Evolutionary conservation across 1,140 invertebrate genomes (phyloP).

Genomic region (Rhopalosiphum maidis): DNA sequence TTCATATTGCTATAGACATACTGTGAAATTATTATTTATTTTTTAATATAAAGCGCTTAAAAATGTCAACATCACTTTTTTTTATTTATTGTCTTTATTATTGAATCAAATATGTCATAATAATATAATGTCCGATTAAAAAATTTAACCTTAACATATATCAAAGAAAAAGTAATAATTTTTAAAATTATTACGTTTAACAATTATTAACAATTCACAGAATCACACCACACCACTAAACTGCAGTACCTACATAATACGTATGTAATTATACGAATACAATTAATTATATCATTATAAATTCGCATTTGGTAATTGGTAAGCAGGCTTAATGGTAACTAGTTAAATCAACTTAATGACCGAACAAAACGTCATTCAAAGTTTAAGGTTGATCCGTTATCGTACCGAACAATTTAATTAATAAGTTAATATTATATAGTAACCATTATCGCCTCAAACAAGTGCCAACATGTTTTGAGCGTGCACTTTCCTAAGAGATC

Average conservation of each 20-base stretch:
- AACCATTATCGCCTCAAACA: not conserved
- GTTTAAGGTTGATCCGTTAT: not conserved
- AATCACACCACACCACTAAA: too few species aligned
- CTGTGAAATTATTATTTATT: not conserved
- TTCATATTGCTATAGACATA: not conserved
- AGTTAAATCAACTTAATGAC: not conserved
- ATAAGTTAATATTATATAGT: not conserved
- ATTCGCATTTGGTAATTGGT: not conserved
- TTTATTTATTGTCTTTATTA: not conserved
- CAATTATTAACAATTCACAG: too few species aligned
- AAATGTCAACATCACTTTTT: not conserved
- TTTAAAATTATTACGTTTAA: not conserved
- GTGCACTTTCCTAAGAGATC: not conserved
- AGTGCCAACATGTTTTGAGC: not conserved
- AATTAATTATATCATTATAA: not conserved
- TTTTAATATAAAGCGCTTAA: not conserved
- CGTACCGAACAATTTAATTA: not conserved
- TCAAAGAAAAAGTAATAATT: not conserved
- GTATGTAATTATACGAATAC: not conserved
- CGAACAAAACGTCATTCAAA: not conserved
- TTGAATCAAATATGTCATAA: not conserved
- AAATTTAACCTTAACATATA: not conserved
- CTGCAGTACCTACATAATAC: too few species aligned
- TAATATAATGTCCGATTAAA: not conserved
- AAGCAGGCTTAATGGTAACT: not conserved